Evolutionary conservation across 2,888 invertebrate species (phyloP), one percentile per base, ranked within the genome.

Genomic region (Hirtodrosophila duncani): DNA sequence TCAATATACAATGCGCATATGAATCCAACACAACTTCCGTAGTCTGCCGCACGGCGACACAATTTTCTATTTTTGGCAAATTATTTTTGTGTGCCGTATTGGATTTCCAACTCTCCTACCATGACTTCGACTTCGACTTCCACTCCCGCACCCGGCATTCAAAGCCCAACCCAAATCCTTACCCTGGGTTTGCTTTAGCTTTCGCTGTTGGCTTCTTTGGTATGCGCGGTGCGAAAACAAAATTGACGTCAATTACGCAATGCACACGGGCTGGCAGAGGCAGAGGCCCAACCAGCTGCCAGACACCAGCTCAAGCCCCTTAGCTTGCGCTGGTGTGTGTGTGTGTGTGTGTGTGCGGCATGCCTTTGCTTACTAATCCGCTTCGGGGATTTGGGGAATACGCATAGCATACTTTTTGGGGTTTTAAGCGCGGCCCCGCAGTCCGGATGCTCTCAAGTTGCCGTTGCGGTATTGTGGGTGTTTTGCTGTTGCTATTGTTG

Each of bases 211-310:
- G 24, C 23, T 49, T 43, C 27, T 64, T 75, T 77, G 77, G 80
- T 82, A 81, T 80, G 83, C 86, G 82, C 85, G 82, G 86, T 85
- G 86, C 85, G 87, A 87, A 86, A 85, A 84, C 84, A 82, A 85
- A 86, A 87, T 87, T 87, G 87, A 87, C 87, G 87, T 84, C 87
- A 87, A 87, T 87, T 87, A 87, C 85, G 83, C 84, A 83, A 72
- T 82, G 72, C 79, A 82, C 82, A 71, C 79, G 74, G 39, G 33
- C 44, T 14, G 9, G 16, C 9, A 24, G 14, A 26, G 11, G 8
- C 3, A 20, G 16, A 9, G 30, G 27, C 4, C 20, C 14, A 11
- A 17, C 30, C 68, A 77, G 74, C 74, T 67, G 62, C 50, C 51
- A 48, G 24, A 33, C 44, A 37, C 17, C 37, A 36, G 36, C 43